phyloP scores from a whole-genome alignment of 1,140 invertebrate species.

The Caenorhabditis tropicalis region DNA sequence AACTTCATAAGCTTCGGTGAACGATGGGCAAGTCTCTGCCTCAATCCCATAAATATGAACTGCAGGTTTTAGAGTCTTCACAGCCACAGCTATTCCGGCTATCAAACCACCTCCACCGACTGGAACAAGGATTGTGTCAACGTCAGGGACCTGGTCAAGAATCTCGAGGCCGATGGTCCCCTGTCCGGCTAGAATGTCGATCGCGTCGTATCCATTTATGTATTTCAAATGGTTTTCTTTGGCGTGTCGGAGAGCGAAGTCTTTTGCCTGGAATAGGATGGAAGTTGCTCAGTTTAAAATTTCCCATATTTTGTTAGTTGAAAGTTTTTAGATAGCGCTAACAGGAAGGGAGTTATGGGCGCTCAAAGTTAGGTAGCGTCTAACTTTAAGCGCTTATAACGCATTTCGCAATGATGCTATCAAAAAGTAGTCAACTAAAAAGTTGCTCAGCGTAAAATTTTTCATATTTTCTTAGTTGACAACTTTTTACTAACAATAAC shows the following conservation, averaged over 20 bases:
- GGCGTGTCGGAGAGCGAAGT: slow-evolving; percentile 80
- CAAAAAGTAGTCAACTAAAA: too few relatives aligned
- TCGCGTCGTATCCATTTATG: slow-evolving; percentile 91
- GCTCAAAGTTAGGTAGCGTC: too few relatives aligned
- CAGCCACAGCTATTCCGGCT: slow-evolving; percentile 84
- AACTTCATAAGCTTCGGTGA: slow-evolving; percentile 79
- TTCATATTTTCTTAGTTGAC: too few relatives aligned
- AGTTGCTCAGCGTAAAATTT: too few relatives aligned
- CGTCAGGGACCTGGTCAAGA: slow-evolving; percentile 78
- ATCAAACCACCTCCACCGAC: slow-evolving; percentile 88
- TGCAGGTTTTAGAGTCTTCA: slow-evolving; percentile 84
- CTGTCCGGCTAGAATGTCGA: slow-evolving; percentile 89
- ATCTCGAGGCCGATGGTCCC: slow-evolving; percentile 91
- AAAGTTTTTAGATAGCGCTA: too few relatives aligned
- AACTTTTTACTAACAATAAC: too few relatives aligned
- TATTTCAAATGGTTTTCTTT: slow-evolving; percentile 81
- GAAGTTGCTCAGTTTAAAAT: too few relatives aligned
- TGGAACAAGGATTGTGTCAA: slow-evolving; percentile 78
- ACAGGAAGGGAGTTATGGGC: too few relatives aligned
- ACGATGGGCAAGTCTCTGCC: slow-evolving; percentile 86
- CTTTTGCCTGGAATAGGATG: slow-evolving; percentile 77
- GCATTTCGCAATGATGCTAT: too few relatives aligned
- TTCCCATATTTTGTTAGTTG: too few relatives aligned
- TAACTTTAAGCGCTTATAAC: too few relatives aligned
- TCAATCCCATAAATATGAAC: slow-evolving; percentile 82